These are phyloP conservation scores for Motacilla alba DNA, from an alignment of 2,113 vertebrate genomes.

Conservation along the genomic window DNA sequence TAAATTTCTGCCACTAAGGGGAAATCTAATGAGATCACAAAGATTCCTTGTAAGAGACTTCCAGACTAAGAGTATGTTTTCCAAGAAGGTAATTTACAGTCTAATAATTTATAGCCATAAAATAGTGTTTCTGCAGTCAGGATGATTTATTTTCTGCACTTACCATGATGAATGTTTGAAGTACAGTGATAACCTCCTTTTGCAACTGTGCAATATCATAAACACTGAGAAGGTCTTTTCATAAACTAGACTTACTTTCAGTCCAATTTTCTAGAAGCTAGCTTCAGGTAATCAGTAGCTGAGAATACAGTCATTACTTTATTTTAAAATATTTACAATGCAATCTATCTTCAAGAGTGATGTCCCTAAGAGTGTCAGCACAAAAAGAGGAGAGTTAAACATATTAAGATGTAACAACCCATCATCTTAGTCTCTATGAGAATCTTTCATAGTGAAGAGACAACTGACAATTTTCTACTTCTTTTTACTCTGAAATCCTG, in stretches of 20 bases:
- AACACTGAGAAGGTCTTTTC: neutral
- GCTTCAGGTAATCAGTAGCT: neutral
- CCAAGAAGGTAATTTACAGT: neutral
- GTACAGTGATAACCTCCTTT: neutral
- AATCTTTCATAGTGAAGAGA: neutral
- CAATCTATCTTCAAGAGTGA: neutral
- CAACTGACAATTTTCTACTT: neutral
- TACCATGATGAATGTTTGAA: neutral
- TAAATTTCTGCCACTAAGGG: conserved; percentile 1
- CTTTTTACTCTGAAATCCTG: neutral
- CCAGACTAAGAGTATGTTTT: conserved; percentile 11
- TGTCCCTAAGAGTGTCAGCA: neutral
- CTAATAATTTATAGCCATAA: conserved; percentile 17
- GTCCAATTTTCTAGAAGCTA: neutral
- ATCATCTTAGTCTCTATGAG: neutral
- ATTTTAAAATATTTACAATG: conserved; percentile 15
- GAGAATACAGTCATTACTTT: neutral
- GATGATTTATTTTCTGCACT: conserved; percentile 21
- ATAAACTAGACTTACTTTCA: neutral
- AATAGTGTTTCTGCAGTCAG: conserved; percentile 8
- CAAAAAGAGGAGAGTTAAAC: neutral
- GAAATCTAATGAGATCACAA: conserved; percentile 39
- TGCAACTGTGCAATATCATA: neutral
- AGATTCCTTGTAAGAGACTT: conserved; percentile 9
- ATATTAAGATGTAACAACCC: neutral